A percentile compares a stretch with the other conserved stretches of the same genome.
Conservation (phyloP, 2,113 vertebrate species). For the Trinectes maculatus region DNA sequence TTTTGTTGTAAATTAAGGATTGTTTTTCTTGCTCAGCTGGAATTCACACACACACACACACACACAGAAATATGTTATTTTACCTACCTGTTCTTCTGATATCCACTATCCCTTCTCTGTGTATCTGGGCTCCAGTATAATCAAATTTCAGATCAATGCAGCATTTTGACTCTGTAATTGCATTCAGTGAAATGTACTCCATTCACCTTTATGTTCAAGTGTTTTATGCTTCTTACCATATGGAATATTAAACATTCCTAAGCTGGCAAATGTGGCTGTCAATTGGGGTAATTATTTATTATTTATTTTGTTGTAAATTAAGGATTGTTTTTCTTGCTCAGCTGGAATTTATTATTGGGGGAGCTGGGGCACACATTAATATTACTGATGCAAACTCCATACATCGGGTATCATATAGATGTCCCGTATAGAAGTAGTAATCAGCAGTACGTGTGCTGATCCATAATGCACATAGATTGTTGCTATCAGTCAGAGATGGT, state of each 20-base stretch:
- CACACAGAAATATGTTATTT: constrained; percentile 1
- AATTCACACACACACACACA: constrained; percentile 7
- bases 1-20: background rate
- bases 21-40: background rate
- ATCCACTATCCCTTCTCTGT: constrained; percentile 54
- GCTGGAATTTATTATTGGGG: too few species aligned
- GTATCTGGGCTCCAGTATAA: constrained; percentile 44
- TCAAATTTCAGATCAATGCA: constrained; percentile 54
- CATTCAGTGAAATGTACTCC: constrained; percentile 66
- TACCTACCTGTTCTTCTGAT: constrained; percentile 43
- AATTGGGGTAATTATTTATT: constrained; percentile 17
- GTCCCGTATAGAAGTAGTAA: too few species aligned
- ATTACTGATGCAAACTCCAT: too few species aligned
- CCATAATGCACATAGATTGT: too few species aligned
- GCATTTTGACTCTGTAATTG: constrained; percentile 59
- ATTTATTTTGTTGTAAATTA: background rate
- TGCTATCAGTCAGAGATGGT: too few species aligned
- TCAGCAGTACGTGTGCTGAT: too few species aligned
- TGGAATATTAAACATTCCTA: constrained; percentile 72
- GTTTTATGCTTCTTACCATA: constrained; percentile 55
- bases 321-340: background rate
- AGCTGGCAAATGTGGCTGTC: constrained; percentile 27
- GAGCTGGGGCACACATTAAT: too few species aligned
- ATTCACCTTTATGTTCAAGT: constrained; percentile 59
- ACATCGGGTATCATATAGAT: too few species aligned